Conservation (phyloP, 2,113 vertebrate genomes). For the Cyrtonyx montezumae region DNA sequence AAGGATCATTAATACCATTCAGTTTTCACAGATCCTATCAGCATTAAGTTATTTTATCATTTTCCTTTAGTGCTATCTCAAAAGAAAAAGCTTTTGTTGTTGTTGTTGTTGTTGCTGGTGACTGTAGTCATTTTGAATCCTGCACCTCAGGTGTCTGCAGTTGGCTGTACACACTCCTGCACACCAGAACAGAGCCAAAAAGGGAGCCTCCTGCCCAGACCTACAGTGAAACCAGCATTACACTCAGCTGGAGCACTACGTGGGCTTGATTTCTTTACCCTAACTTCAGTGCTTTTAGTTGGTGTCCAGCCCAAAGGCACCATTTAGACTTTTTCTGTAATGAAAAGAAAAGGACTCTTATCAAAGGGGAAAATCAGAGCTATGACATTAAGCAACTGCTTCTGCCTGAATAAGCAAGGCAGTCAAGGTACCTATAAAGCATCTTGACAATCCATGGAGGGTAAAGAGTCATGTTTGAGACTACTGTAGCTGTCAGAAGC, state of each 20-base stretch:
- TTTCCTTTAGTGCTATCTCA: background rate
- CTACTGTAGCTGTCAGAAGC: background rate
- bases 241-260: fast-evolving
- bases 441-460: fast-evolving
- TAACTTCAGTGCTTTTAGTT: background rate
- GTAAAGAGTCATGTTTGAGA: background rate
- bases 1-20: background rate
- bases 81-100: background rate
- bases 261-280: background rate
- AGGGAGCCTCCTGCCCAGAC: background rate
- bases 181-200: background rate
- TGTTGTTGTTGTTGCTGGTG: background rate
- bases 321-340: background rate
- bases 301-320: background rate
- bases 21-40: background rate
- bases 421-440: background rate
- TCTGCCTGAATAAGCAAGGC: fast-evolving
- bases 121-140: background rate
- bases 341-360: background rate
- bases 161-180: fast-evolving
- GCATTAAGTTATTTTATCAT: background rate
- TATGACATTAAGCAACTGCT: background rate
- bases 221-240: background rate
- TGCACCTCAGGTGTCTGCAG: fast-evolving
- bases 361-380: fast-evolving